These are phyloP conservation scores for Sanderia malayensis DNA, from an alignment of 30 jellyfish, hydroid and myxozoan species.

Conservation along the genomic window DNA sequence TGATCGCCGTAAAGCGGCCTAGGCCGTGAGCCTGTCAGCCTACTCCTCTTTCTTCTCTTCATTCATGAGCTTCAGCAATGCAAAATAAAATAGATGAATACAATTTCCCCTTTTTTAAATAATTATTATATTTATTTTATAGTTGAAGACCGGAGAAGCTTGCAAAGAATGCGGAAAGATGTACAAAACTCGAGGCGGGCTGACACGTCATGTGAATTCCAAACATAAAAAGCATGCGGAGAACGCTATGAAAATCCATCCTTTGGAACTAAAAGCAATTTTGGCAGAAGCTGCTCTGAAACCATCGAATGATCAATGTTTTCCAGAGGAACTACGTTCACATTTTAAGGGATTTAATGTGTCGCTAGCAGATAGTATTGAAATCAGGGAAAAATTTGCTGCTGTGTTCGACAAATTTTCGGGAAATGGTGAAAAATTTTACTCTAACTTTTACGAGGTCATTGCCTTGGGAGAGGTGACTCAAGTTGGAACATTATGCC, in stretches of 20 bases:
- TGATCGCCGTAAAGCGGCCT: neutral
- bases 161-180: slow-evolving; percentile 3
- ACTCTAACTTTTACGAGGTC: slow-evolving; percentile 7
- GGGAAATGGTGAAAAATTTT: slow-evolving; percentile 14
- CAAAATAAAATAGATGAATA: neutral
- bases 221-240: neutral
- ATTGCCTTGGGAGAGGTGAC: neutral
- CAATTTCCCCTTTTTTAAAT: slow-evolving; percentile 2
- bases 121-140: too few relatives aligned
- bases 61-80: neutral
- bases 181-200: slow-evolving; percentile 2
- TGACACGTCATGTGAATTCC: neutral
- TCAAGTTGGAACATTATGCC: neutral
- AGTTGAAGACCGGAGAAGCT: slow-evolving; percentile 5
- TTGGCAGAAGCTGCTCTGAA: slow-evolving; percentile 5
- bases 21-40: neutral
- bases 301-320: neutral
- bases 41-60: slow-evolving; percentile 1
- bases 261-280: slow-evolving; percentile 1
- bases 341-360: neutral
- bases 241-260: slow-evolving; percentile 2
- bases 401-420: slow-evolving; percentile 3
- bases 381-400: neutral
- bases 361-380: slow-evolving; percentile 4
- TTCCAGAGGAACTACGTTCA: slow-evolving; percentile 3